phyloP scores from a whole-genome alignment of 2,888 invertebrate species.

The Ypsolopha scabrella region DNA sequence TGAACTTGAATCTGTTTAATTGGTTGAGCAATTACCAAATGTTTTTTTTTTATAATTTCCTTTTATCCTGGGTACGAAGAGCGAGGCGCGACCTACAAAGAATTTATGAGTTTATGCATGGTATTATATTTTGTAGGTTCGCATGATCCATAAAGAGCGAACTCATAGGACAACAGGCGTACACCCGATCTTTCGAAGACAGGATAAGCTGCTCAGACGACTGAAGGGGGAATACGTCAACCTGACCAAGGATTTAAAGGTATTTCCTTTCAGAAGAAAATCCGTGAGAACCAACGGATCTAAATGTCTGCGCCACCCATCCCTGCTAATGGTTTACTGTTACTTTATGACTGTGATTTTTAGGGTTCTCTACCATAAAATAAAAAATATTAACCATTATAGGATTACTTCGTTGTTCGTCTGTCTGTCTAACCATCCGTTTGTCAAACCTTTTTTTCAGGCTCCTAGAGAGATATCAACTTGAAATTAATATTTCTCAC shows the following conservation, averaged over 20 bases:
- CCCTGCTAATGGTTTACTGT: background rate
- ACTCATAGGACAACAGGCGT: constrained; percentile 39
- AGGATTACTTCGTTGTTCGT: no score
- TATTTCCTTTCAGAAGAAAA: constrained; percentile 11
- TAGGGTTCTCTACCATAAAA: no score
- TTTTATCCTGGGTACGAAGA: no score
- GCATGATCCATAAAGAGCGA: constrained; percentile 46
- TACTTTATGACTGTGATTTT: no score
- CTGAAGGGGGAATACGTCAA: constrained; percentile 43
- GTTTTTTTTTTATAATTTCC: background rate
- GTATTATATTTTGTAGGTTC: constrained; percentile 28
- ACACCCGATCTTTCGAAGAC: constrained; percentile 45
- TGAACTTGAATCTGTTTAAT: background rate
- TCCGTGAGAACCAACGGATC: background rate
- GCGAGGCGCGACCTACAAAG: no score
- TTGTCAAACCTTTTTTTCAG: no score
- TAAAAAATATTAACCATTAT: no score
- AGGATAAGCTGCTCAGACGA: constrained; percentile 35
- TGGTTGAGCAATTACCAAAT: background rate
- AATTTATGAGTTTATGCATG: no score
- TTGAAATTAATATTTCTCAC: no score
- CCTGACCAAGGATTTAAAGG: constrained; percentile 41
- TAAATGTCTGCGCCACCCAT: background rate
- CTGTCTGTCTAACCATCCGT: no score
- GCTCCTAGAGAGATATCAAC: no score